Evolutionary conservation across 1,140 invertebrate species (phyloP).

Genomic region (Cyphomyrmex costatus): DNA sequence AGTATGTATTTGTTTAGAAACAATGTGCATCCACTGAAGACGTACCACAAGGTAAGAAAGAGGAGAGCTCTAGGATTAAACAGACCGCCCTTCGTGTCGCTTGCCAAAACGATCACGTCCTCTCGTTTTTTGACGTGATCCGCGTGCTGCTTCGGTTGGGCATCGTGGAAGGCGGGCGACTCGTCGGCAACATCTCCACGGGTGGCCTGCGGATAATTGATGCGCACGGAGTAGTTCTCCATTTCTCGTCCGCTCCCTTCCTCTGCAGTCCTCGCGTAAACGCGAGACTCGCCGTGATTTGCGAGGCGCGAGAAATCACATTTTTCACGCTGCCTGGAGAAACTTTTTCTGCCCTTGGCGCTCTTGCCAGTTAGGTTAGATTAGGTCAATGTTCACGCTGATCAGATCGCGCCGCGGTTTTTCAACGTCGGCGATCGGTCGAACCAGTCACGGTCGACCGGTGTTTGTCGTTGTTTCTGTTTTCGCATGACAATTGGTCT

Average conservation of each 20-base stretch:
- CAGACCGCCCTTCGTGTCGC: slow-evolving; percentile 86
- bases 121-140: slow-evolving; percentile 79
- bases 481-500: not conserved
- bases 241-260: slow-evolving; percentile 62
- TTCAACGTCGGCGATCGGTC: not conserved
- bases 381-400: not conserved
- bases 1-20: slow-evolving; percentile 95
- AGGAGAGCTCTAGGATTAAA: slow-evolving; percentile 89
- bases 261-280: not conserved
- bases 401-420: not conserved
- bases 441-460: not conserved
- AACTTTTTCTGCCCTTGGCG: not conserved
- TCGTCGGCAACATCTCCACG: slow-evolving; percentile 75
- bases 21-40: slow-evolving; percentile 93
- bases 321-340: slow-evolving; percentile 23
- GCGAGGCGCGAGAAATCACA: slow-evolving; percentile 59
- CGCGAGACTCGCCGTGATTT: slow-evolving; percentile 29
- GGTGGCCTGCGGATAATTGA: slow-evolving; percentile 78
- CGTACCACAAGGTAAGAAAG: slow-evolving; percentile 92
- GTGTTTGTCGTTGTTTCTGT: not conserved
- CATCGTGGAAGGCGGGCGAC: slow-evolving; percentile 72
- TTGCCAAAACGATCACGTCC: slow-evolving; percentile 77
- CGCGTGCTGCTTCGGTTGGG: slow-evolving; percentile 75
- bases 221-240: slow-evolving; percentile 80
- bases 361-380: slow-evolving; percentile 25